A percentile compares a stretch with the other conserved stretches of the same genome.
phyloP scores from a whole-genome alignment of 2,888 invertebrate species.

The Silvanus unidentatus region DNA sequence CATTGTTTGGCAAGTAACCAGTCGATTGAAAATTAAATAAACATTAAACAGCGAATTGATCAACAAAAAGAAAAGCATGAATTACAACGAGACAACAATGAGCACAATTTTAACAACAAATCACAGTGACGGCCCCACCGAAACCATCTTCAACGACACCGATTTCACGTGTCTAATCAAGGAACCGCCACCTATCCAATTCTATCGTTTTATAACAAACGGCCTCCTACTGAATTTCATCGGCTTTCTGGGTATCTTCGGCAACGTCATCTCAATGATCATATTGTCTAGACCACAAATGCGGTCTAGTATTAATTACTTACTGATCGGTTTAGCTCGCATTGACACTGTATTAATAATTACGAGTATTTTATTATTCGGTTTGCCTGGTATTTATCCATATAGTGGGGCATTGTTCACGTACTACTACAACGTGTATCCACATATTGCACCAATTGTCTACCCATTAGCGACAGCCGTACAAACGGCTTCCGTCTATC shows the following conservation, averaged over 20 bases:
- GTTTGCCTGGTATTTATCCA: slow-evolving; percentile 77
- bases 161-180: slow-evolving; percentile 14
- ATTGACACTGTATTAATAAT: slow-evolving; percentile 89
- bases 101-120: background rate
- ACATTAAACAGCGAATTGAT: too few relatives aligned
- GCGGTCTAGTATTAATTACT: slow-evolving; percentile 92
- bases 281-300: slow-evolving; percentile 89
- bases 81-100: too few relatives aligned
- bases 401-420: slow-evolving; percentile 72
- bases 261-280: slow-evolving; percentile 85
- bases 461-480: slow-evolving; percentile 82
- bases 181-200: slow-evolving; percentile 30
- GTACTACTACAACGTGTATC: slow-evolving; percentile 71
- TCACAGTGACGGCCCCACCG: background rate
- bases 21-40: too few relatives aligned
- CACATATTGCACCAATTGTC: slow-evolving; percentile 71
- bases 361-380: slow-evolving; percentile 80
- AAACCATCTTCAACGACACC: slow-evolving; percentile 11
- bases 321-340: slow-evolving; percentile 86
- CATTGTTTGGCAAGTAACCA: too few relatives aligned
- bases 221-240: slow-evolving; percentile 76
- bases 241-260: slow-evolving; percentile 78
- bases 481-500: slow-evolving; percentile 91
- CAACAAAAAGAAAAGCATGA: too few relatives aligned
- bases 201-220: slow-evolving; percentile 75